A percentile compares a stretch with the other conserved stretches of the same genome.
phyloP scores from a whole-genome alignment of 35 echinoderm and acorn worm species.

The Hemicentrotus pulcherrimus region DNA sequence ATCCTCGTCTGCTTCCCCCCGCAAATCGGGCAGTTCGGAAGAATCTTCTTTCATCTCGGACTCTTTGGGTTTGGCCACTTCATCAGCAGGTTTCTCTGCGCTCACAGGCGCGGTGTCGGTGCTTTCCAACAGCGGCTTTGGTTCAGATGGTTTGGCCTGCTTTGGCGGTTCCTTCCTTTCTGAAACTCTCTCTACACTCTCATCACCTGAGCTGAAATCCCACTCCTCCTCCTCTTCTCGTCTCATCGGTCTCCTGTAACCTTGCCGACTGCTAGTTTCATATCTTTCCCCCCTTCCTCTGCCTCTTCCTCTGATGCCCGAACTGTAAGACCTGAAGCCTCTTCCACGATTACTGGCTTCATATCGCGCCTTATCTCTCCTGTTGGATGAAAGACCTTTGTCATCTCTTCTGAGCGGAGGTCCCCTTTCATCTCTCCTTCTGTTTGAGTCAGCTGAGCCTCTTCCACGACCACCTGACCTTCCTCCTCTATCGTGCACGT shows the following conservation, averaged over 20 bases:
- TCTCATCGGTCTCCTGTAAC: neutral
- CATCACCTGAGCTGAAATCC: slow-evolving; percentile 59
- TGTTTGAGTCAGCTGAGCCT: neutral
- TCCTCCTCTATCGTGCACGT: slow-evolving; percentile 23
- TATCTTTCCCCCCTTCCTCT: slow-evolving; percentile 66
- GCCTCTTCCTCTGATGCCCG: slow-evolving; percentile 54
- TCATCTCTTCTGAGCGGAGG: slow-evolving; percentile 53
- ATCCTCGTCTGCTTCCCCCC: slow-evolving; percentile 44
- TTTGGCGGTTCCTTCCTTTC: slow-evolving; percentile 52
- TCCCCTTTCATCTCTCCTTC: slow-evolving; percentile 55
- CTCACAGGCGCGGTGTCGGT: slow-evolving; percentile 28
- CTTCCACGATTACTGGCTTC: slow-evolving; percentile 38
- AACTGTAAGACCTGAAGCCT: slow-evolving; percentile 55
- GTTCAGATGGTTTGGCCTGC: neutral
- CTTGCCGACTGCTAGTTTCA: slow-evolving; percentile 34
- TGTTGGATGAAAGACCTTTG: slow-evolving; percentile 33
- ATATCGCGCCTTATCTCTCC: slow-evolving; percentile 49
- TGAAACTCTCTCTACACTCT: slow-evolving; percentile 55
- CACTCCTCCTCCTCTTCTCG: slow-evolving; percentile 69
- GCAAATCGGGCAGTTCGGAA: neutral
- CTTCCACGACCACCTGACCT: slow-evolving; percentile 20
- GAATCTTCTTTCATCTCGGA: slow-evolving; percentile 36
- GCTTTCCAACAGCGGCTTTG: slow-evolving; percentile 24
- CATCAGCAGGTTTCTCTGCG: slow-evolving; percentile 27
- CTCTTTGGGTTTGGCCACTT: neutral